phyloP scores from a whole-genome alignment of 2,113 vertebrate genomes.

The Myiagra hebetior region DNA sequence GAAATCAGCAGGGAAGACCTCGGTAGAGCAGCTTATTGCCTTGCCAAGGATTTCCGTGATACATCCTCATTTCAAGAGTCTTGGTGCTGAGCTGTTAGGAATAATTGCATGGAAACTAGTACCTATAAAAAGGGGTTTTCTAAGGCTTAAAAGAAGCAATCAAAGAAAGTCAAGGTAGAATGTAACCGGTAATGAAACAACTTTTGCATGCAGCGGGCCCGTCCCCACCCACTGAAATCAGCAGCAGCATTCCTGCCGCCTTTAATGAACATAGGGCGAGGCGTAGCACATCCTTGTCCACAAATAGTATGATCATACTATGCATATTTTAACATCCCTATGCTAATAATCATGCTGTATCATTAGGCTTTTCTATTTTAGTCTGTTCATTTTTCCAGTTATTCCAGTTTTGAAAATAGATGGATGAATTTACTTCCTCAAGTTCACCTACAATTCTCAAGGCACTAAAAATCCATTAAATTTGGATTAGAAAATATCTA shows the following conservation, averaged over 20 bases:
- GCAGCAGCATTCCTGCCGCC: neutral
- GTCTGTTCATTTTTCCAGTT: constrained; percentile 6
- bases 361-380: neutral
- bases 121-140: neutral
- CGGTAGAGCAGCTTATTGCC: neutral
- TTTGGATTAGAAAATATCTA: neutral
- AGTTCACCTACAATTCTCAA: neutral
- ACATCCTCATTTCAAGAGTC: neutral
- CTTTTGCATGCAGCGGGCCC: neutral
- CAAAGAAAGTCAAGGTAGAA: neutral
- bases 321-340: neutral
- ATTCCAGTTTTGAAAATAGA: neutral
- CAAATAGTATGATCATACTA: neutral
- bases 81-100: neutral
- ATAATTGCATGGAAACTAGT: neutral
- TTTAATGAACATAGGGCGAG: neutral
- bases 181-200: neutral
- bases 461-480: neutral
- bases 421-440: neutral
- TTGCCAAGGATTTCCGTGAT: neutral
- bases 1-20: neutral
- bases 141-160: neutral
- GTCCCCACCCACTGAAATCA: neutral
- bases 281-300: neutral
- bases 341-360: neutral